These are phyloP conservation scores for Myripristis murdjan DNA, from an alignment of 2,797 vertebrate genomes.

Conservation along the genomic window DNA sequence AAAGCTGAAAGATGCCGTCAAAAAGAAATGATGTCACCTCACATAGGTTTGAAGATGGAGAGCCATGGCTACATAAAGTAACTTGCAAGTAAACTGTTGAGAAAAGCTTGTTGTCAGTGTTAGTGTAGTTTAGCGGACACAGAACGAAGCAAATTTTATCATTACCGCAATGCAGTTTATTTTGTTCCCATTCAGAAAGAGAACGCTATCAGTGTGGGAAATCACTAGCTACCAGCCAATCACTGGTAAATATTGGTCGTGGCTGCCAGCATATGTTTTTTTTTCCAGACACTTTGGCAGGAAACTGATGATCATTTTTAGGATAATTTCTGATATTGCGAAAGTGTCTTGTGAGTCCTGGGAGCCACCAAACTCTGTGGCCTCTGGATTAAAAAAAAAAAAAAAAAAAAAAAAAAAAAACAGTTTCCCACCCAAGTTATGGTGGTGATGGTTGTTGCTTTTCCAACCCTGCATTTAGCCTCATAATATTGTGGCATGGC, in stretches of 20 bases:
- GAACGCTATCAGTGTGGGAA: background rate
- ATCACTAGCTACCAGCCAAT: background rate
- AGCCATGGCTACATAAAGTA: background rate
- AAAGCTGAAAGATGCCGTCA: background rate
- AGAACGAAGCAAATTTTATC: background rate
- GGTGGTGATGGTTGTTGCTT: slow-evolving; percentile 30
- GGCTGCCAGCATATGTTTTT: background rate
- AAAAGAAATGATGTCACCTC: background rate
- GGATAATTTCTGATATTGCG: slow-evolving; percentile 18
- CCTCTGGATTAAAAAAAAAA: slow-evolving; percentile 23
- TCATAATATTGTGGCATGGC: slow-evolving; percentile 31
- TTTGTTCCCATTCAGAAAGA: background rate
- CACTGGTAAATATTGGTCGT: background rate
- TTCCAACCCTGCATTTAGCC: slow-evolving; percentile 36
- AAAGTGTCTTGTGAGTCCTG: slow-evolving; percentile 32
- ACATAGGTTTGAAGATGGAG: background rate
- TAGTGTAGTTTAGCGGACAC: background rate
- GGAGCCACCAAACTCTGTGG: slow-evolving; percentile 33
- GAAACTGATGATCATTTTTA: slow-evolving; percentile 31
- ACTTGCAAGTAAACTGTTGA: background rate
- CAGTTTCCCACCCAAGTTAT: slow-evolving; percentile 29
- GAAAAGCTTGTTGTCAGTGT: background rate
- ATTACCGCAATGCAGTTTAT: background rate
- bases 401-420: too few species aligned
- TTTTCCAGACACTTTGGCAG: background rate